These are phyloP conservation scores for Euphydryas editha DNA, from an alignment of 2,888 invertebrate species.

Conservation along the genomic window DNA sequence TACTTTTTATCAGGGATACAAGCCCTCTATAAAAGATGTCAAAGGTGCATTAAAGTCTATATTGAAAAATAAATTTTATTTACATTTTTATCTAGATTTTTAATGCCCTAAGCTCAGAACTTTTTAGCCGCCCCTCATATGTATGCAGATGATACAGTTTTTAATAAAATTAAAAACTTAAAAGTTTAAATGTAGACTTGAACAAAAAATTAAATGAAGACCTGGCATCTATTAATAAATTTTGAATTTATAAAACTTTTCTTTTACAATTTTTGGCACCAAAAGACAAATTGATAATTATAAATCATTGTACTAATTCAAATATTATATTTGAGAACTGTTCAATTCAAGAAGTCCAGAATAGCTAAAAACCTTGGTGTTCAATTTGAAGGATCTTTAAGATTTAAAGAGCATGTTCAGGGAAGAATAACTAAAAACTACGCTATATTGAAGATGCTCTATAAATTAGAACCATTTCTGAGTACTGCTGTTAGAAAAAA, in stretches of 20 bases:
- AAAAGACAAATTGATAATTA: conserved; percentile 14
- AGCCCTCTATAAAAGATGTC: too few species aligned
- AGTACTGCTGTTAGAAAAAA: neutral
- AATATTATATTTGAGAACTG: neutral
- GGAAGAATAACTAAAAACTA: neutral
- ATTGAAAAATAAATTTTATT: too few species aligned
- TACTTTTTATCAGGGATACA: too few species aligned
- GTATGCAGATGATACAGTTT: neutral
- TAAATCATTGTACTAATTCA: neutral
- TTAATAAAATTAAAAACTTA: too few species aligned
- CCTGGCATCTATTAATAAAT: neutral
- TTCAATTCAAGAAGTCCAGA: neutral
- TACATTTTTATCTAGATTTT: too few species aligned
- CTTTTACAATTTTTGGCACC: conserved; percentile 3
- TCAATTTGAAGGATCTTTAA: neutral
- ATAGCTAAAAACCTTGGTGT: neutral
- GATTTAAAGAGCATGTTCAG: neutral
- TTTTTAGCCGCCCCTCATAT: too few species aligned
- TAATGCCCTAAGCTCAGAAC: too few species aligned
- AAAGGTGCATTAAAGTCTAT: too few species aligned
- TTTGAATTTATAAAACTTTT: conserved; percentile 3
- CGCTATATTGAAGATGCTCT: neutral
- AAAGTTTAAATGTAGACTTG: neutral
- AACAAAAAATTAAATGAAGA: conserved; percentile 2
- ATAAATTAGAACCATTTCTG: conserved; percentile 3